A percentile compares a stretch with the other conserved stretches of the same genome.
These are phyloP conservation scores for Mongoloraphidia duomilia DNA, from an alignment of 2,888 invertebrate species.

Conservation along the genomic window DNA sequence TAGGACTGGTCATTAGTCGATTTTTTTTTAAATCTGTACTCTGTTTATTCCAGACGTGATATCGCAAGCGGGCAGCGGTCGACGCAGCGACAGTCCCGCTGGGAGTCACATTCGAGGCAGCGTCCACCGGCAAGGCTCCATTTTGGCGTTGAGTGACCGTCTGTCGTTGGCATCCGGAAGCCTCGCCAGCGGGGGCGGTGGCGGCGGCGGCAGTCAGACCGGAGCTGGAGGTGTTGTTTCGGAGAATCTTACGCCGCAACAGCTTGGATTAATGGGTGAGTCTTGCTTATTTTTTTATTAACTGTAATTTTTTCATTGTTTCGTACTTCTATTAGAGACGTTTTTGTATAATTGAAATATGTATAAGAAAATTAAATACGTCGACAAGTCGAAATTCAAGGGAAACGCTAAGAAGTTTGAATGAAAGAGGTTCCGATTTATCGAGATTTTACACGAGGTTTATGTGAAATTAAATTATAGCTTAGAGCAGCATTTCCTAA, in stretches of 20 bases:
- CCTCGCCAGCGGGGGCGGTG: constrained; percentile 37
- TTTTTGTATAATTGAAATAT: neutral
- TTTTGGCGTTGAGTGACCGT: constrained; percentile 46
- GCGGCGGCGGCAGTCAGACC: constrained; percentile 21
- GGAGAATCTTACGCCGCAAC: constrained; percentile 56
- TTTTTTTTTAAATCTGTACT: too few relatives aligned
- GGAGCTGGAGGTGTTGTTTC: too few relatives aligned
- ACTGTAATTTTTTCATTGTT: neutral
- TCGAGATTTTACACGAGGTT: too few relatives aligned
- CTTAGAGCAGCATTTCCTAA: too few relatives aligned
- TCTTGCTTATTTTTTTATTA: constrained; percentile 17
- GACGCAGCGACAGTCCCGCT: constrained; percentile 41
- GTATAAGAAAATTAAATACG: too few relatives aligned
- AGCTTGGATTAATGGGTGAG: constrained; percentile 81
- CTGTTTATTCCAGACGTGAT: constrained; percentile 33
- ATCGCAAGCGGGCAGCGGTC: constrained; percentile 50
- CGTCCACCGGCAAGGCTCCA: constrained; percentile 32
- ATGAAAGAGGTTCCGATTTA: too few relatives aligned
- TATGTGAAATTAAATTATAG: too few relatives aligned
- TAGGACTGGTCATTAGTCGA: too few relatives aligned
- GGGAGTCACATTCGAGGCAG: constrained; percentile 28
- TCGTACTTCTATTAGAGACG: neutral
- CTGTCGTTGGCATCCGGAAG: constrained; percentile 55
- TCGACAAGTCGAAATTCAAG: too few relatives aligned
- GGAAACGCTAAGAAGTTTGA: too few relatives aligned